Base-by-base conservation (phyloP, 1,140 invertebrate species). In the Orchestia grillus region DNA sequence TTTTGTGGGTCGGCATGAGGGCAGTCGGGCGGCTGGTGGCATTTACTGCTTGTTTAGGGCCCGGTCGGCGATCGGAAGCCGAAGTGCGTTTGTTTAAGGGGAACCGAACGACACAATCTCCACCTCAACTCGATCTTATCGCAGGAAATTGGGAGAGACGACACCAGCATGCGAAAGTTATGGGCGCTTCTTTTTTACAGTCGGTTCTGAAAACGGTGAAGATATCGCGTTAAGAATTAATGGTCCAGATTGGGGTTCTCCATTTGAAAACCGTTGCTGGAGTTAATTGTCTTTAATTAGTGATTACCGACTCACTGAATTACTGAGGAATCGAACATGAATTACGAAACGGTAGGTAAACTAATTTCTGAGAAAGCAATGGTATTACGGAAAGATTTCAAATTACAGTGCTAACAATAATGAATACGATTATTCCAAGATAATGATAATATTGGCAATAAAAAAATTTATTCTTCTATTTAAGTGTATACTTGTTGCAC, bases 41-140 rank as follows among this genome's bases (percentile, higher is more conserved):
- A 77, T 77, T 77, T 77, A 77, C 62, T 77, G 62, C 62, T 77
- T 77, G 62, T 77, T 77, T 77, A 77, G 62, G 62, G 62, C 62
- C 36, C 11, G 62, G 11, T 77, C 3, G 11, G 15, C 11, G 62
- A 15, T 77, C 62, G 62, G 62, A 77, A 77, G 62, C 62, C 62
- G 36, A 77, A 77, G 62, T 28, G 62, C 62, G 62, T 77, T 77
- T 77, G 62, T 77, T 77, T 77, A 77, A 77, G 62, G 62, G 62
- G 36, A 77, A 77, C 62, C 62, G 62, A 77, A 77, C 62, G 62
- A 77, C 62, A 77, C 11, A 77, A 77, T 77, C 62, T 77, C 62
- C 62, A 77, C 62, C 62, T 77, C 15, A 77, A 77, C 62, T 77
- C 28, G 62, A 77, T 77, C 62, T 77, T 77, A 77, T 77, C 62